These are phyloP conservation scores for Dicrostonyx torquatus DNA, from an alignment of 2,797 vertebrate species.

Conservation along the genomic window DNA sequence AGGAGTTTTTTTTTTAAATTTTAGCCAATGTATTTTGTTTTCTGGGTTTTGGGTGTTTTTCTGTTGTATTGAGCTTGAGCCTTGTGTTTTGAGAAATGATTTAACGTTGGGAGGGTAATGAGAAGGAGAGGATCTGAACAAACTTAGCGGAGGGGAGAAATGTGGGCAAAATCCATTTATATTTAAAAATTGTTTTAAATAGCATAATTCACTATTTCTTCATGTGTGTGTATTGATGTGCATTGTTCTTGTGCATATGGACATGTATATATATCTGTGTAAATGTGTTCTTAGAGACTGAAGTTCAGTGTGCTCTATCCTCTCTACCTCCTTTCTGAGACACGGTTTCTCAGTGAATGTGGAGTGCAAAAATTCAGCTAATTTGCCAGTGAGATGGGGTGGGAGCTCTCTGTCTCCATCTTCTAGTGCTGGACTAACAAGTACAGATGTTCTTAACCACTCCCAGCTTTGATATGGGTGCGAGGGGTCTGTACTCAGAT, in stretches of 20 bases:
- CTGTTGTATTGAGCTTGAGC: neutral
- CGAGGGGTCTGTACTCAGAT: no score
- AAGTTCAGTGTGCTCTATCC: neutral
- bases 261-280: neutral
- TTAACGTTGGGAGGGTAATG: neutral
- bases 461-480: neutral
- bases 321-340: neutral
- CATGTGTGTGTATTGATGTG: neutral
- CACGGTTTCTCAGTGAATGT: neutral
- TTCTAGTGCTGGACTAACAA: neutral
- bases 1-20: neutral
- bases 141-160: neutral
- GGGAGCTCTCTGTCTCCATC: neutral
- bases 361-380: no score
- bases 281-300: neutral
- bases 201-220: neutral
- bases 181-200: neutral
- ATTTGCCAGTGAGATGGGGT: neutral
- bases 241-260: neutral
- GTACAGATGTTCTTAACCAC: neutral
- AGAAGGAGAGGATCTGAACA: neutral
- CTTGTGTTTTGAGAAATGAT: neutral
- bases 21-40: neutral
- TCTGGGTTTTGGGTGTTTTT: neutral
- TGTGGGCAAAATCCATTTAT: neutral